These are phyloP conservation scores for Sycophila texana DNA, from an alignment of 2,888 invertebrate genomes.

Conservation along the genomic window DNA sequence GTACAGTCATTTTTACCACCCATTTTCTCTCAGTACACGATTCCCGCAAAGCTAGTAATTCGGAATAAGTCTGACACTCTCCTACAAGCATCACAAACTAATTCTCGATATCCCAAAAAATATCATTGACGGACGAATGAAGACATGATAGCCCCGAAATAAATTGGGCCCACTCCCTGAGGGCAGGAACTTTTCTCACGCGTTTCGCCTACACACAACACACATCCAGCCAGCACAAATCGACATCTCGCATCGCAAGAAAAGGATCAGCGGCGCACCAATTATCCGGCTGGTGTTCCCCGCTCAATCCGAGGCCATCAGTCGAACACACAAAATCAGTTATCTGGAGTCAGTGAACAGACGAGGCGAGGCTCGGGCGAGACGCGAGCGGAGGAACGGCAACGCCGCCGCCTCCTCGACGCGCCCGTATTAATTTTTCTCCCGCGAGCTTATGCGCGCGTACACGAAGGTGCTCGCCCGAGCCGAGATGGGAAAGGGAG, in stretches of 20 bases:
- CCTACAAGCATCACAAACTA: too few relatives aligned
- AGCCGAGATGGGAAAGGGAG: slow-evolving; percentile 34
- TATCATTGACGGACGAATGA: too few relatives aligned
- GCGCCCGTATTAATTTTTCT: slow-evolving; percentile 44
- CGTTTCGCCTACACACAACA: background rate
- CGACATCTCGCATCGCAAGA: slow-evolving; percentile 4
- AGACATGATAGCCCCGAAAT: too few relatives aligned
- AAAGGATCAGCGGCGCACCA: slow-evolving; percentile 12
- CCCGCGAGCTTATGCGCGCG: background rate
- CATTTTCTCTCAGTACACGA: too few relatives aligned
- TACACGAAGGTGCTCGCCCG: background rate
- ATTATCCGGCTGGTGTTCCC: slow-evolving; percentile 25
- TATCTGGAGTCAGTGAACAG: slow-evolving; percentile 6
- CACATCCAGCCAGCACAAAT: slow-evolving; percentile 1
- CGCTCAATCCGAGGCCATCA: slow-evolving; percentile 7
- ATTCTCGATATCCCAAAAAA: too few relatives aligned
- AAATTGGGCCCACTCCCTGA: too few relatives aligned
- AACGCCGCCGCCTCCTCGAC: slow-evolving; percentile 9
- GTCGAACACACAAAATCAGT: slow-evolving; percentile 29
- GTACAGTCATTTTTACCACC: too few relatives aligned
- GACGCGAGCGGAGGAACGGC: background rate
- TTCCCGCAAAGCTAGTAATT: too few relatives aligned
- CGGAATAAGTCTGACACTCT: too few relatives aligned
- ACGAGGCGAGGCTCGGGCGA: background rate
- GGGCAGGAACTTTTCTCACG: slow-evolving; percentile 18